Percentiles rank a stretch among this genome's conserved stretches.
Conservation (phyloP, 2,888 invertebrate species). For the Coenonympha glycerion region DNA sequence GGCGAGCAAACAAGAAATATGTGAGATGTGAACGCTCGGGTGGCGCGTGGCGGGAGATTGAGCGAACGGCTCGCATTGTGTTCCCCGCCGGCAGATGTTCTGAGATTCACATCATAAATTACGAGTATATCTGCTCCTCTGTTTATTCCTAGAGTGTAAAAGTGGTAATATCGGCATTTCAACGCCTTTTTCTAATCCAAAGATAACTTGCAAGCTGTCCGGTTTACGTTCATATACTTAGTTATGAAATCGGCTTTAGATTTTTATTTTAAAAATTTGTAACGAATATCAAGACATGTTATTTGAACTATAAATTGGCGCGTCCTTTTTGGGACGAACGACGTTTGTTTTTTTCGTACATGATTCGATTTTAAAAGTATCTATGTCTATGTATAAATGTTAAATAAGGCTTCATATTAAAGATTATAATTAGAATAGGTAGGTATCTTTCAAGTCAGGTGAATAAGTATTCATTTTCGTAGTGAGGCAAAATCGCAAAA, state of each 20-base stretch:
- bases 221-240: not conserved
- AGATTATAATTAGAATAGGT: too few relatives aligned
- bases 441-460: too few relatives aligned
- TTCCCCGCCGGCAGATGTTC: constrained; percentile 9
- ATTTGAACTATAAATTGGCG: not conserved
- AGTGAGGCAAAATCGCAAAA: too few relatives aligned
- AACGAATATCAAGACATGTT: not conserved
- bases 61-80: constrained; percentile 12
- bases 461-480: too few relatives aligned
- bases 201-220: too few relatives aligned
- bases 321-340: too few relatives aligned
- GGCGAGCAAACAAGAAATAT: constrained; percentile 21
- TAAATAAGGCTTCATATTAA: too few relatives aligned
- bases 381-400: too few relatives aligned
- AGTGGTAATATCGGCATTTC: too few relatives aligned
- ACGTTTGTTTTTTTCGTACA: too few relatives aligned
- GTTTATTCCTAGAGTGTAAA: not conserved
- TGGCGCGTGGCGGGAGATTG: constrained; percentile 10
- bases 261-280: not conserved
- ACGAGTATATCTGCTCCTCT: not conserved
- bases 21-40: constrained; percentile 18
- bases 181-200: too few relatives aligned
- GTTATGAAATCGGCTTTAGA: not conserved
- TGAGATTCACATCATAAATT: not conserved
- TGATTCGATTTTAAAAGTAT: too few relatives aligned